Conservation (phyloP, 2,888 invertebrate species). For the Drosophila pegasa region DNA sequence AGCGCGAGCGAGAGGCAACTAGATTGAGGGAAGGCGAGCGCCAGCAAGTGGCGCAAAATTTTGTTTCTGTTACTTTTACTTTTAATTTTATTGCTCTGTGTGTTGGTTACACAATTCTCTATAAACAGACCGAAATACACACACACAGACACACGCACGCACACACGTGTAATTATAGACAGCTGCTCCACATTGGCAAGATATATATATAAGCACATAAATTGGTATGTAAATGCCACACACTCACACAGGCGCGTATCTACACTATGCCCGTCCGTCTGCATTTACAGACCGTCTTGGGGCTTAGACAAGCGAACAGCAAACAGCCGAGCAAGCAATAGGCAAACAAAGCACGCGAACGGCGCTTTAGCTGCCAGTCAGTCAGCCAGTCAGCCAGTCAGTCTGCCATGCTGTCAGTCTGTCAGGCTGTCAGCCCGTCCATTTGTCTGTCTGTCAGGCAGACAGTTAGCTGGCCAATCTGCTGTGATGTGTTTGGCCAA, state of each 20-base stretch:
- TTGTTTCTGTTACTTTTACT: slow-evolving; percentile 52
- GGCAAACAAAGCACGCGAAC: slow-evolving; percentile 53
- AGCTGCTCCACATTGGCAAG: slow-evolving; percentile 69
- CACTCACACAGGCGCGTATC: not conserved
- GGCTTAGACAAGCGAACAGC: slow-evolving; percentile 42
- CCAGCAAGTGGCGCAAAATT: slow-evolving; percentile 15
- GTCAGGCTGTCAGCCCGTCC: slow-evolving; percentile 1
- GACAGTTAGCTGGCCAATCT: slow-evolving; percentile 8
- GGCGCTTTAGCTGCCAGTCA: slow-evolving; percentile 43
- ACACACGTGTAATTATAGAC: slow-evolving; percentile 66
- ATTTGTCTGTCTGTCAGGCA: slow-evolving; percentile 6
- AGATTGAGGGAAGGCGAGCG: not conserved
- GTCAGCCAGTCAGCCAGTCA: slow-evolving; percentile 18
- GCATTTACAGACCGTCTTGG: slow-evolving; percentile 43
- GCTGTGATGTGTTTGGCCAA: slow-evolving; percentile 42
- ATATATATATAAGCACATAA: slow-evolving; percentile 14
- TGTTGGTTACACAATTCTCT: slow-evolving; percentile 60
- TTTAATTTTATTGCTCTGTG: slow-evolving; percentile 63
- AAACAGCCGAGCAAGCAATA: slow-evolving; percentile 40
- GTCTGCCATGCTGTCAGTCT: slow-evolving; percentile 7
- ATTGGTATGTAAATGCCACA: slow-evolving; percentile 4
- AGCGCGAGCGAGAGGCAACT: not conserved
- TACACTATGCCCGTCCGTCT: slow-evolving; percentile 16
- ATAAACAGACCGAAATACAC: slow-evolving; percentile 56
- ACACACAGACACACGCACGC: slow-evolving; percentile 25